Evolutionary conservation across 1,140 invertebrate genomes (phyloP), one percentile per base, ranked within the genome.

Genomic region (Diabrotica virgifera): DNA sequence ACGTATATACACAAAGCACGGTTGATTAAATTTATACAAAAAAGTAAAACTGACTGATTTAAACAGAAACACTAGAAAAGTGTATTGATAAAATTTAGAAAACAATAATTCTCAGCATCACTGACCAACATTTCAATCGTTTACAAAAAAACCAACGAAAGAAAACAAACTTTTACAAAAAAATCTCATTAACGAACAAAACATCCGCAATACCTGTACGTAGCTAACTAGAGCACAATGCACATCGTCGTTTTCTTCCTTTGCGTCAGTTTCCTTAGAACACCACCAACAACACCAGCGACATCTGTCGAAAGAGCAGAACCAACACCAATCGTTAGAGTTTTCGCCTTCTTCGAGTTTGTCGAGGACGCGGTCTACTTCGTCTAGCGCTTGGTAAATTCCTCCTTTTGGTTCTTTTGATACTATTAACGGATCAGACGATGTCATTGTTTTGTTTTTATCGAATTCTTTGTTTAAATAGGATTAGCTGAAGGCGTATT

Each of bases 141-240:
- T 24, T 24, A 24, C 24, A 1, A 24, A 24, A 24, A 24, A 24
- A 1, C 24, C 24, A 24, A 24, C 24, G 4, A 24, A 24, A 24
- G 24, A 24, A 24, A 24, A 24, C 24, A 24, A 24, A 24, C 24
- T 24, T 24, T 24, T 24, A 24, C 24, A 24, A 24, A 24, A 24
- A 24, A 24, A 24, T 24, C 24, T 24, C 24, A 24, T 24, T 24
- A 46, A 46, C 10, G 37, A 7, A 57, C 35, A 37, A 57, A 57
- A 12, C 36, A 36, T 40, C 53, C 10, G 46, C n/a, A 50, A 64
- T 68, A 69, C 67, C 64, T 79, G 74, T 62, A 81, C 78, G 59
- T 76, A 62, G 38, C 78, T 78, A 52, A 80, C 78, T 52, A 80
- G 71, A 5, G 76, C 78, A 65, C 80, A 78, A 67, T 82, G 80